A percentile compares a stretch with the other conserved stretches of the same genome.
phyloP scores from a whole-genome alignment of 2,888 invertebrate species.

The Lepidocyrtinus sp. region DNA sequence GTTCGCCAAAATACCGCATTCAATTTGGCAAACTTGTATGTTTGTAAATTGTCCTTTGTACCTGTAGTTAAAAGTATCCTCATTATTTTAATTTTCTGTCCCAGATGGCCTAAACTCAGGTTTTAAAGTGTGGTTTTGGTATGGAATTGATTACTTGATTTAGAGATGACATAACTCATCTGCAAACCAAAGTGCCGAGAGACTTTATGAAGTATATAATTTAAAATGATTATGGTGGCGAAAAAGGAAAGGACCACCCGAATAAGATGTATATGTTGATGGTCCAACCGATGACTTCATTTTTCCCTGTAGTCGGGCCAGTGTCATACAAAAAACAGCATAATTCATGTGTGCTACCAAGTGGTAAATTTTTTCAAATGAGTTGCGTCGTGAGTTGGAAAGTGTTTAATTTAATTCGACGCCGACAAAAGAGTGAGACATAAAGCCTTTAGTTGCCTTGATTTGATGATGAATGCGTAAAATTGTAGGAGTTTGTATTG shows the following conservation, averaged over 20 bases:
- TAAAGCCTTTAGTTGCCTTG: conserved; percentile 22
- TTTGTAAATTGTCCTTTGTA: too few relatives aligned
- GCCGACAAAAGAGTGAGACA: conserved; percentile 57
- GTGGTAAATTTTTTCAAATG: conserved; percentile 38
- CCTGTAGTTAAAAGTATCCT: too few relatives aligned
- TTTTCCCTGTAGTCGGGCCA: background rate
- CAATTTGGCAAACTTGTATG: too few relatives aligned
- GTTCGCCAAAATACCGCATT: too few relatives aligned
- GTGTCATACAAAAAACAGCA: background rate
- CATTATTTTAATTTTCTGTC: too few relatives aligned
- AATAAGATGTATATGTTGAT: conserved; percentile 20
- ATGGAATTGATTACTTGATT: too few relatives aligned
- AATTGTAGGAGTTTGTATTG: conserved; percentile 27
- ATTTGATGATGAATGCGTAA: conserved; percentile 42
- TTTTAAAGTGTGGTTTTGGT: too few relatives aligned
- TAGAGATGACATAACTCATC: too few relatives aligned
- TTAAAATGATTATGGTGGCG: conserved; percentile 10
- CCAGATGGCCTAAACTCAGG: too few relatives aligned
- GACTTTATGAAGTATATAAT: background rate
- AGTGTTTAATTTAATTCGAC: conserved; percentile 64
- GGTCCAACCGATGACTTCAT: conserved; percentile 8
- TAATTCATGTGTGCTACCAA: conserved; percentile 14
- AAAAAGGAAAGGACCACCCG: conserved; percentile 58
- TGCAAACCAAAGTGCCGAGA: background rate
- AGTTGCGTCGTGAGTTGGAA: conserved; percentile 61